These are phyloP conservation scores for Tuta absoluta DNA, from an alignment of 2,888 invertebrate genomes.

Conservation along the genomic window DNA sequence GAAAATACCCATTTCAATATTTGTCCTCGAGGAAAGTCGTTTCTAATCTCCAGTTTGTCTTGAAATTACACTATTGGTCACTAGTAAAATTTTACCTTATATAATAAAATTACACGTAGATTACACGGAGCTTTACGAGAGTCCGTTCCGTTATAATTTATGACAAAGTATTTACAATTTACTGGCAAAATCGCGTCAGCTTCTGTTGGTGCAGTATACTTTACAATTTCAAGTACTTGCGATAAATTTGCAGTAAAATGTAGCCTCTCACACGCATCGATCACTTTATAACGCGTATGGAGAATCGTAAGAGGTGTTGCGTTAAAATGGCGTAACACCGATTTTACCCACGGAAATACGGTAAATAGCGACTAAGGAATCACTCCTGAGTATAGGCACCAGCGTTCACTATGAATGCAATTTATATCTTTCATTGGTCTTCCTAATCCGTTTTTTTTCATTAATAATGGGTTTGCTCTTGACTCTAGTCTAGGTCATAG, in stretches of 20 bases:
- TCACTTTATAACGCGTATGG: conserved; percentile 2
- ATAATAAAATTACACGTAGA: background rate
- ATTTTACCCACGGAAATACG: background rate
- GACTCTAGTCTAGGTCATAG: too few species aligned
- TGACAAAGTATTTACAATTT: background rate
- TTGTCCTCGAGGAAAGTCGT: too few species aligned
- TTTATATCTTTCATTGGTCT: too few species aligned
- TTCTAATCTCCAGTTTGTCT: too few species aligned
- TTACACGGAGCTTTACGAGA: background rate
- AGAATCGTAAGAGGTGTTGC: background rate
- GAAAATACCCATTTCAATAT: too few species aligned
- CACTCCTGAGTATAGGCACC: too few species aligned
- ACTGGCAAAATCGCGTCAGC: background rate
- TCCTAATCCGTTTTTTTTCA: too few species aligned
- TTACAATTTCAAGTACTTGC: background rate
- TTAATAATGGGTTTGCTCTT: too few species aligned
- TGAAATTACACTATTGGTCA: too few species aligned
- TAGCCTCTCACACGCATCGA: conserved; percentile 3
- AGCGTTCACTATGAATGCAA: too few species aligned
- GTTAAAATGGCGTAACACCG: background rate
- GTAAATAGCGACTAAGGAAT: too few species aligned
- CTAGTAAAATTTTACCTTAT: too few species aligned
- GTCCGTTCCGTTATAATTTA: background rate
- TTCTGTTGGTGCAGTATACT: background rate
- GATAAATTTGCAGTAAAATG: conserved; percentile 14